phyloP scores from a whole-genome alignment of 2,113 vertebrate genomes.

The Haliaeetus leucogaster region DNA sequence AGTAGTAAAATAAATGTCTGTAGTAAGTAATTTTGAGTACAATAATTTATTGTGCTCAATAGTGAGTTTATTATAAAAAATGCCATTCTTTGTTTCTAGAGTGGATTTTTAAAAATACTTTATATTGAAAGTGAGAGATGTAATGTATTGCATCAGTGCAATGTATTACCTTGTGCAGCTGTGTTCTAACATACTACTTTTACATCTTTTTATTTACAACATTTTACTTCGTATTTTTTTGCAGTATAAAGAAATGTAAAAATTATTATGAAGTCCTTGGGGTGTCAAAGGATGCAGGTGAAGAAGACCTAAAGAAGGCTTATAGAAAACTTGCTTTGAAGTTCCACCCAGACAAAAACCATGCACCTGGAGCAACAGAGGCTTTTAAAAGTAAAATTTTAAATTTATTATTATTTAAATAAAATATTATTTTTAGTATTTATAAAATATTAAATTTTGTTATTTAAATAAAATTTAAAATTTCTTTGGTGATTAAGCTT shows the following conservation, averaged over 20 bases:
- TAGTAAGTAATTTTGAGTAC: background rate
- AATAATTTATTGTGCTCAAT: background rate
- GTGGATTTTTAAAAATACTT: background rate
- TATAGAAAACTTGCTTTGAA: constrained; percentile 96
- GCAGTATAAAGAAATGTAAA: constrained; percentile 96
- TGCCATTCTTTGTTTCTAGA: background rate
- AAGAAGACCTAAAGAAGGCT: constrained; percentile 95
- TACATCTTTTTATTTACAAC: background rate
- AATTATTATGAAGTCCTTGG: constrained; percentile 96
- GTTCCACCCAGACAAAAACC: constrained; percentile 98
- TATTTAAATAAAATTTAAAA: constrained; percentile 5
- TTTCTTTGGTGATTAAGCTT: background rate
- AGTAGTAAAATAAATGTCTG: background rate
- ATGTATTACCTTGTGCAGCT: background rate
- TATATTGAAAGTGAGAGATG: background rate
- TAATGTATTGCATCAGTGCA: background rate
- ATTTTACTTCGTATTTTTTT: constrained; percentile 40
- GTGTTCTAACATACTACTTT: background rate
- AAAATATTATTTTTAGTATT: constrained; percentile 8
- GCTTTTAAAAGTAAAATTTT: constrained; percentile 93
- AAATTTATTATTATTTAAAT: background rate
- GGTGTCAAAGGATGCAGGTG: constrained; percentile 87
- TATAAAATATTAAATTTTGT: background rate
- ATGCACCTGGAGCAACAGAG: constrained; percentile 94
- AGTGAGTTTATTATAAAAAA: background rate